Evolutionary conservation across 1,140 invertebrate species (phyloP).

Genomic region (Choristoneura fumiferana): DNA sequence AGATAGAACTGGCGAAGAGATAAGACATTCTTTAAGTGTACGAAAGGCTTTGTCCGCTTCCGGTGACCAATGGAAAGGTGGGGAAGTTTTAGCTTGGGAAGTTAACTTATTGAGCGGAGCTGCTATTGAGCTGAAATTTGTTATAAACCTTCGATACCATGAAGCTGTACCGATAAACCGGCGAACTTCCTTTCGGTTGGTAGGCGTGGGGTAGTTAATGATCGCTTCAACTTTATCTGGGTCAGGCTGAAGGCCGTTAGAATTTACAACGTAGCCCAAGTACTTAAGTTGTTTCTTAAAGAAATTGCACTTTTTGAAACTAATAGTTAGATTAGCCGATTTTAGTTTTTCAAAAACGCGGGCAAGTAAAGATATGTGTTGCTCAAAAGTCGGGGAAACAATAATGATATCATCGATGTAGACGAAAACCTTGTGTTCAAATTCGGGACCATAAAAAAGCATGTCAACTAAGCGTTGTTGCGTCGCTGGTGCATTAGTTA

Average conservation of each 20-base stretch:
- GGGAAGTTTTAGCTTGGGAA: not conserved
- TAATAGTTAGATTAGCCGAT: slow-evolving; percentile 17
- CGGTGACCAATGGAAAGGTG: not conserved
- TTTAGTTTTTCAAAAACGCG: slow-evolving; percentile 23
- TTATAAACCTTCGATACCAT: not conserved
- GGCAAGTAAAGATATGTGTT: slow-evolving; percentile 53
- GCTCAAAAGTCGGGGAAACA: slow-evolving; percentile 41
- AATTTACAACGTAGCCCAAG: not conserved
- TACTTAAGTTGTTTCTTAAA: not conserved
- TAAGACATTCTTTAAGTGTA: too few relatives aligned
- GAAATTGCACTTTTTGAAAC: not conserved
- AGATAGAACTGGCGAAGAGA: too few relatives aligned
- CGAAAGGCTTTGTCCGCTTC: too few relatives aligned
- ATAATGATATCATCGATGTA: slow-evolving; percentile 8
- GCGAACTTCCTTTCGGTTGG: not conserved
- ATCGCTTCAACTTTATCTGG: slow-evolving; percentile 25
- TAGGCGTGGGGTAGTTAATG: too few relatives aligned
- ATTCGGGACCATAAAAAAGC: too few relatives aligned
- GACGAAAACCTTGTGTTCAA: not conserved
- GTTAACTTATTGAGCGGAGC: slow-evolving; percentile 4
- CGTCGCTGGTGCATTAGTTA: too few relatives aligned
- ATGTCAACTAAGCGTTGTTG: too few relatives aligned
- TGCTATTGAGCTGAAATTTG: too few relatives aligned
- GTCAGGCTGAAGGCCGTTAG: not conserved
- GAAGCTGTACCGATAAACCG: not conserved